A percentile compares a stretch with the other conserved stretches of the same genome.
Conservation (phyloP, 2,888 invertebrate species). For the Scelioninae gen. 2 region DNA sequence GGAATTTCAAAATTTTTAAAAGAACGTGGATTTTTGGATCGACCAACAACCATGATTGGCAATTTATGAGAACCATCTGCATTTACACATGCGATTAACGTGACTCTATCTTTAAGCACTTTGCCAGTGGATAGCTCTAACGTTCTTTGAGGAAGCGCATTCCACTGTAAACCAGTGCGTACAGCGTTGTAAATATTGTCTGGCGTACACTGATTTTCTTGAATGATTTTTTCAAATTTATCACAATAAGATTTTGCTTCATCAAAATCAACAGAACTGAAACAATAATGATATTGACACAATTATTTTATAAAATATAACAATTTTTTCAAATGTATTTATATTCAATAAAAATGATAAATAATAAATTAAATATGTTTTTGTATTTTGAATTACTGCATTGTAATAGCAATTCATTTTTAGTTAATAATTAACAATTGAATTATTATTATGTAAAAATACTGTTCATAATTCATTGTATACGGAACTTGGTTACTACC, state of each 20-base stretch:
- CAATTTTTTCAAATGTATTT: too few species aligned
- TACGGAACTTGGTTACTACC: too few species aligned
- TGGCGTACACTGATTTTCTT: constrained; percentile 35
- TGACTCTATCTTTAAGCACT: constrained; percentile 51
- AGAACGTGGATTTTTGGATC: constrained; percentile 50
- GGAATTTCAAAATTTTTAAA: constrained; percentile 51
- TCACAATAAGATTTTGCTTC: constrained; percentile 51
- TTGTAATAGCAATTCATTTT: too few species aligned
- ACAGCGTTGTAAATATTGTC: constrained; percentile 53
- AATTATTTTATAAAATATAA: too few species aligned
- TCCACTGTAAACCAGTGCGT: constrained; percentile 50
- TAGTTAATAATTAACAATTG: too few species aligned
- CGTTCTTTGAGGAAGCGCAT: constrained; percentile 41
- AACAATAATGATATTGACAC: too few species aligned
- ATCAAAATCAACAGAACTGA: constrained; percentile 50
- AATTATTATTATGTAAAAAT: too few species aligned
- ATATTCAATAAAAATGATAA: too few species aligned
- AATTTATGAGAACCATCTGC: constrained; percentile 47
- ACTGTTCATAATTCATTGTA: too few species aligned
- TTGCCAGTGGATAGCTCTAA: constrained; percentile 31
- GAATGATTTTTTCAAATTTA: constrained; percentile 48
- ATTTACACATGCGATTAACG: constrained; percentile 47
- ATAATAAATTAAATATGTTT: too few species aligned
- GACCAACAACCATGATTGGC: constrained; percentile 50
- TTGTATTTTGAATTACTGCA: too few species aligned